These are phyloP conservation scores for Cantharis rufa DNA, from an alignment of 2,888 invertebrate species.

Conservation along the genomic window DNA sequence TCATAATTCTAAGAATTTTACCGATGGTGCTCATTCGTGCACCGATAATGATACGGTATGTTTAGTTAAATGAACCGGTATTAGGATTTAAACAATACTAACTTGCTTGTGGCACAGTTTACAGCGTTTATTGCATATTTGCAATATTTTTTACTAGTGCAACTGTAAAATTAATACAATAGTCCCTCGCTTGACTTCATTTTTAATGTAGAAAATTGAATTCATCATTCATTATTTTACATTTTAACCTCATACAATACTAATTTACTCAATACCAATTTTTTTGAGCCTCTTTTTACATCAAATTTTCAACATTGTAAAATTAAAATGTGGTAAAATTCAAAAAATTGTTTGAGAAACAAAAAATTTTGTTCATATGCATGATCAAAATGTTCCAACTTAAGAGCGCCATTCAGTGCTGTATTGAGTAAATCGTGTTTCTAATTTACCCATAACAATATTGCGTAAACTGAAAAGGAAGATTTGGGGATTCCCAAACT, in stretches of 20 bases:
- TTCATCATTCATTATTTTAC: background rate
- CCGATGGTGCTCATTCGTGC: slow-evolving; percentile 38
- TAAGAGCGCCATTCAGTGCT: background rate
- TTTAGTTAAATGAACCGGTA: slow-evolving; percentile 30
- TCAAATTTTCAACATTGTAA: background rate
- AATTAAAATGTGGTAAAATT: background rate
- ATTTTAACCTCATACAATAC: background rate
- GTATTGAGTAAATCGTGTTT: background rate
- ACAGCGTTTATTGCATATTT: background rate
- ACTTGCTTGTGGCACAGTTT: slow-evolving; percentile 21
- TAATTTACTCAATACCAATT: background rate
- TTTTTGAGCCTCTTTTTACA: background rate
- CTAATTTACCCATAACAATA: background rate
- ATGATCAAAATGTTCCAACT: background rate
- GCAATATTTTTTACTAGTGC: slow-evolving; percentile 2
- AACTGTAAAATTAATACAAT: background rate
- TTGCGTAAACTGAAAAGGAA: background rate
- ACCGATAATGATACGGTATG: slow-evolving; percentile 37
- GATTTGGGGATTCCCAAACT: background rate
- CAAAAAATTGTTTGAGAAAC: background rate
- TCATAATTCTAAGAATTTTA: slow-evolving; percentile 24
- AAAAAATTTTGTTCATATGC: background rate
- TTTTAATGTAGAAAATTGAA: background rate
- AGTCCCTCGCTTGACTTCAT: background rate
- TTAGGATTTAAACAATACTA: slow-evolving; percentile 29